These are phyloP conservation scores for Serilophus lunatus DNA, from an alignment of 2,113 vertebrate genomes.

Conservation along the genomic window DNA sequence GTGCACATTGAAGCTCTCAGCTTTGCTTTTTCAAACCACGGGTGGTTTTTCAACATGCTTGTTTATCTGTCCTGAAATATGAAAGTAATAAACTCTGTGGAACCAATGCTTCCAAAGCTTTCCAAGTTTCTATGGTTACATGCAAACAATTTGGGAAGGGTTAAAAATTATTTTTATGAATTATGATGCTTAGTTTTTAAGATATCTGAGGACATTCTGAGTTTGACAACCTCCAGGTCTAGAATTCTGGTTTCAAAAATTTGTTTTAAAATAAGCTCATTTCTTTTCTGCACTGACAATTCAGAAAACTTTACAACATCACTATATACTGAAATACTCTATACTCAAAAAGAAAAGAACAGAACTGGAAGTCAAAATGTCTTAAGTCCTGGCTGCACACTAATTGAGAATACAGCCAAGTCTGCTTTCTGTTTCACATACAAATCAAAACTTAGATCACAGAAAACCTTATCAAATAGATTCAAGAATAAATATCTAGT, in stretches of 20 bases:
- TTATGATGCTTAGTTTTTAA: not conserved
- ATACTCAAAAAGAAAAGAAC: not conserved
- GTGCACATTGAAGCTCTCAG: not conserved
- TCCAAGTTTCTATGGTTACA: not conserved
- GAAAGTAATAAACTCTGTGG: not conserved
- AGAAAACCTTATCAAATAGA: not conserved
- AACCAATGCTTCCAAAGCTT: not conserved
- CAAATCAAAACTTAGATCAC: not conserved
- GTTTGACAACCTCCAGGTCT: not conserved
- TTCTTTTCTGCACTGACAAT: not conserved
- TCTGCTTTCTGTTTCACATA: not conserved
- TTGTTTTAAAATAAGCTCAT: not conserved
- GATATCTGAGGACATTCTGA: not conserved
- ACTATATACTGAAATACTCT: not conserved
- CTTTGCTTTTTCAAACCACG: conserved; percentile 7
- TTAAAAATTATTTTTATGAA: not conserved
- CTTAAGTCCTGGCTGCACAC: not conserved
- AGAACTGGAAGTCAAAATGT: not conserved
- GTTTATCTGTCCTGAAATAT: not conserved
- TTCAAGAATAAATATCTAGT: not conserved
- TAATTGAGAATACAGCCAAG: not conserved
- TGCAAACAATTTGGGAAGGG: not conserved
- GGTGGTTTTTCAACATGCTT: not conserved
- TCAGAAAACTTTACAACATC: not conserved
- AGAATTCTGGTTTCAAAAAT: not conserved